Evolutionary conservation across 2,113 vertebrate species (phyloP).

Genomic region (Monopterus albus): DNA sequence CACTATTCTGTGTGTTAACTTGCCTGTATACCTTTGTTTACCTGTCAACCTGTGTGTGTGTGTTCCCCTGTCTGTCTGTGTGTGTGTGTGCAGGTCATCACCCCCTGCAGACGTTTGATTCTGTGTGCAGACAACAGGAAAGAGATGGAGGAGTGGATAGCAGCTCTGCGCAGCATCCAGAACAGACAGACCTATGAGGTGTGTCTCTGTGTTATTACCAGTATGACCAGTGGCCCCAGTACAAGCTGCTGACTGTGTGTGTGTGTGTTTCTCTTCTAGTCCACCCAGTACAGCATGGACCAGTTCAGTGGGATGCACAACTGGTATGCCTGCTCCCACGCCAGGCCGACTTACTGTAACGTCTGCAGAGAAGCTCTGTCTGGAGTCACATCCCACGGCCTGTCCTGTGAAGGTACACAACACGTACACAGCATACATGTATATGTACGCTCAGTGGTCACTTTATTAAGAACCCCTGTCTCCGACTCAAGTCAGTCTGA

Average conservation of each 20-base stretch:
- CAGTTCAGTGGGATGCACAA: slow-evolving; percentile 99
- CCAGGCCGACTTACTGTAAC: slow-evolving; percentile 95
- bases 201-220: slow-evolving; percentile 2
- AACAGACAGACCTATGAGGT: slow-evolving; percentile 96
- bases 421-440: not conserved
- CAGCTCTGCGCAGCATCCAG: slow-evolving; percentile 91
- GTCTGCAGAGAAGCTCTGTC: slow-evolving; percentile 95
- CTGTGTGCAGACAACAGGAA: slow-evolving; percentile 97
- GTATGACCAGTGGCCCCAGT: not conserved
- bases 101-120: slow-evolving; percentile 93
- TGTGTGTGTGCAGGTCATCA: slow-evolving; percentile 88
- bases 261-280: slow-evolving; percentile 84
- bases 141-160: slow-evolving; percentile 99
- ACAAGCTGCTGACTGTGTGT: slow-evolving; percentile 18
- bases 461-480: no score
- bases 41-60: not conserved
- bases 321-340: slow-evolving; percentile 98
- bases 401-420: slow-evolving; percentile 93
- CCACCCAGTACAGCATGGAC: slow-evolving; percentile 98
- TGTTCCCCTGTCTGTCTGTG: slow-evolving; percentile 11
- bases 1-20: not conserved
- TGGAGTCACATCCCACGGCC: slow-evolving; percentile 94
- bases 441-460: no score
- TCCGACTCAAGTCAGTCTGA: no score
- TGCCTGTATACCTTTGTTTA: no score